phyloP scores from a whole-genome alignment of 2,888 invertebrate species.

The Plusia festucae region DNA sequence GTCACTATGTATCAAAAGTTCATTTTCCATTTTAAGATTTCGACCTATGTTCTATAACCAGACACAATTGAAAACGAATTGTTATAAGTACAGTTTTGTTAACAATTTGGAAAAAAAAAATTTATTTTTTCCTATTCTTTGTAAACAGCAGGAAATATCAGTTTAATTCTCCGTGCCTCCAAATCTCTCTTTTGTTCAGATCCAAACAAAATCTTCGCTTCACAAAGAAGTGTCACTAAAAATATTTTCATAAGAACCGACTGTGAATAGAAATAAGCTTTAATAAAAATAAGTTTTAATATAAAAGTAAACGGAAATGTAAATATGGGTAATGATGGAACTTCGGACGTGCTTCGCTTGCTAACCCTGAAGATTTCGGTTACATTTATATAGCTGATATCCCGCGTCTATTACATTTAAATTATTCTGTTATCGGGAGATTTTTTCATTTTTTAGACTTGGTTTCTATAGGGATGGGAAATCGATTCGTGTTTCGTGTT shows the following conservation, averaged over 20 bases:
- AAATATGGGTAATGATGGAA: constrained; percentile 55
- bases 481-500: constrained; percentile 29
- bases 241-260: constrained; percentile 30
- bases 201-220: neutral
- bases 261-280: constrained; percentile 56
- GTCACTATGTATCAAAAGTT: too few species aligned
- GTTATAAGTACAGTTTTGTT: too few species aligned
- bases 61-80: too few species aligned
- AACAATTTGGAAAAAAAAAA: neutral
- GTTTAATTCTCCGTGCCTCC: constrained; percentile 5
- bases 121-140: neutral
- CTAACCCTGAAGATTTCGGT: constrained; percentile 51
- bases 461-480: constrained; percentile 41
- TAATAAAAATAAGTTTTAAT: constrained; percentile 61
- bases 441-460: constrained; percentile 46
- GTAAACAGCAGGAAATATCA: neutral
- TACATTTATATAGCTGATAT: constrained; percentile 51
- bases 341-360: constrained; percentile 49
- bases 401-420: constrained; percentile 59
- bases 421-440: constrained; percentile 56
- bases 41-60: too few species aligned
- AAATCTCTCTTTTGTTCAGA: neutral
- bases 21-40: too few species aligned
- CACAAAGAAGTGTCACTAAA: constrained; percentile 27
- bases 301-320: constrained; percentile 54